These are phyloP conservation scores for Trimorus sp. DNA, from an alignment of 2,888 invertebrate genomes.

Conservation along the genomic window DNA sequence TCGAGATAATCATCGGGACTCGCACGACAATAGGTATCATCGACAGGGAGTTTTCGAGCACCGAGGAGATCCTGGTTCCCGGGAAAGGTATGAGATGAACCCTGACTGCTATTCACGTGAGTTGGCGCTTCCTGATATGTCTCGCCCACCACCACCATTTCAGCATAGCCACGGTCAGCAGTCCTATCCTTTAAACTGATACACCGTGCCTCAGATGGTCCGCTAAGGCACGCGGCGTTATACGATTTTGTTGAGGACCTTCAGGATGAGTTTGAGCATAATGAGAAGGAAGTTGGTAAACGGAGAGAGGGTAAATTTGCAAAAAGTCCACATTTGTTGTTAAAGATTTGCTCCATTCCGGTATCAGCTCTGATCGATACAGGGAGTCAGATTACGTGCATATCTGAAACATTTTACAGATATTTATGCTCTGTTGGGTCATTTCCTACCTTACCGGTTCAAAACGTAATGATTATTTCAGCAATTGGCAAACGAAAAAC, in stretches of 20 bases:
- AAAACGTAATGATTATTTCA: conserved; percentile 5
- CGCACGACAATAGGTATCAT: too few species aligned
- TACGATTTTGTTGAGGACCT: neutral
- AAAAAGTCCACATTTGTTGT: neutral
- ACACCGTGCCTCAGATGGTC: neutral
- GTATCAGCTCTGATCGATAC: neutral
- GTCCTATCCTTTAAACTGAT: neutral
- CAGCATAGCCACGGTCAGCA: too few species aligned
- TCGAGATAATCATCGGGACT: too few species aligned
- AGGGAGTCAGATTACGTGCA: conserved; percentile 7
- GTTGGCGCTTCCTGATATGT: too few species aligned
- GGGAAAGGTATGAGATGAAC: too few species aligned
- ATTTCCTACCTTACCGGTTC: neutral
- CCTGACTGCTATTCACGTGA: too few species aligned
- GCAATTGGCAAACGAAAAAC: conserved; percentile 18
- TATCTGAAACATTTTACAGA: conserved; percentile 11
- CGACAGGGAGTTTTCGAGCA: too few species aligned
- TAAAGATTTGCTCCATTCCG: neutral
- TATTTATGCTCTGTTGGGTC: neutral
- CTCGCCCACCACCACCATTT: too few species aligned
- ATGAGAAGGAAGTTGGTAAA: neutral
- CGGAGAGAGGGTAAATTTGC: neutral
- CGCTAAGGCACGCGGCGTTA: neutral
- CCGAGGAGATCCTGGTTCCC: too few species aligned
- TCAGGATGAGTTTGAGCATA: neutral